phyloP scores from a whole-genome alignment of 1,140 invertebrate genomes.

The Drosophila subpulchrella region DNA sequence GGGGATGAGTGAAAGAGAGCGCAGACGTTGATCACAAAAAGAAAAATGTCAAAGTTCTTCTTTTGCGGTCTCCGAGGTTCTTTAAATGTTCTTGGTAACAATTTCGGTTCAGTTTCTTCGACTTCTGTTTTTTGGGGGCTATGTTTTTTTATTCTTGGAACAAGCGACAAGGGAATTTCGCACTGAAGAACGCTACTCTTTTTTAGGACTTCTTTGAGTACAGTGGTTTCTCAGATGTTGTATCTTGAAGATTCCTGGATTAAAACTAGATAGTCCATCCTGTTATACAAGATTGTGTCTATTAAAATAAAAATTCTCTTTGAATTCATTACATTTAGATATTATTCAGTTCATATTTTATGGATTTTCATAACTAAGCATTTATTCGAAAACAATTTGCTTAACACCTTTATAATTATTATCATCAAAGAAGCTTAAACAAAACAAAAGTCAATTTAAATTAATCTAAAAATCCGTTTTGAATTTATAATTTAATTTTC shows the following conservation, averaged over 20 bases:
- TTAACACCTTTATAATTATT: too few relatives aligned
- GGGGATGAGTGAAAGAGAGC: slow-evolving; percentile 27
- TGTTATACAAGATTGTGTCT: too few relatives aligned
- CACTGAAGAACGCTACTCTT: slow-evolving; percentile 46
- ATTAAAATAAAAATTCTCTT: too few relatives aligned
- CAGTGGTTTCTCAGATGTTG: not conserved
- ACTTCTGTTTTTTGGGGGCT: slow-evolving; percentile 10
- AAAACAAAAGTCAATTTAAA: too few relatives aligned
- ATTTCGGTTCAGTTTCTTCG: slow-evolving; percentile 27
- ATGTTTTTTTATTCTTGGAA: slow-evolving; percentile 58
- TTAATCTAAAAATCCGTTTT: too few relatives aligned
- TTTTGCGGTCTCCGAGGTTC: slow-evolving; percentile 79
- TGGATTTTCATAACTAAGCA: too few relatives aligned
- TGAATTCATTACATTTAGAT: too few relatives aligned
- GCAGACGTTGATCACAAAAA: slow-evolving; percentile 77
- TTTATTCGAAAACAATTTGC: too few relatives aligned
- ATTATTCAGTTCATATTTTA: too few relatives aligned
- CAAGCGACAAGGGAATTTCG: slow-evolving; percentile 62
- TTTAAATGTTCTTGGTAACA: slow-evolving; percentile 77
- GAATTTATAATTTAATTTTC: too few relatives aligned
- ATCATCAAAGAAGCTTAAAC: too few relatives aligned
- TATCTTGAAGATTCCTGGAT: not conserved
- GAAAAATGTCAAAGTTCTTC: slow-evolving; percentile 81
- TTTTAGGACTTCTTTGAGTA: not conserved
- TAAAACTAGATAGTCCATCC: too few relatives aligned